Evolutionary conservation across 2,888 invertebrate species (phyloP).

Genomic region (Xanthorhoe spadicearia): DNA sequence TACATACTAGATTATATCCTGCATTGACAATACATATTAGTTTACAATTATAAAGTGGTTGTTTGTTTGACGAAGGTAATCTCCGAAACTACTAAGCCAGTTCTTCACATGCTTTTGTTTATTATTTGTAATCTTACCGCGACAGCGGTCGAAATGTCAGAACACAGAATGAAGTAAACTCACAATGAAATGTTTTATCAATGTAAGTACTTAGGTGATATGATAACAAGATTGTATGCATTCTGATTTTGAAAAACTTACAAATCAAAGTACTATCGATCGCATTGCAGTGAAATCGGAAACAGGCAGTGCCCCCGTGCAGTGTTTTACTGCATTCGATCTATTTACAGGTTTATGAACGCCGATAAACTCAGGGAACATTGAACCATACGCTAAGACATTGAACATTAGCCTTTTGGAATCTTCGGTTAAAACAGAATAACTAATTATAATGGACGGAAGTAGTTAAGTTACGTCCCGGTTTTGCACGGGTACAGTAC

Average conservation of each 20-base stretch:
- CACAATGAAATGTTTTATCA: neutral
- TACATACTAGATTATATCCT: too few relatives aligned
- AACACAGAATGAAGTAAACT: too few relatives aligned
- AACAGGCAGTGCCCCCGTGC: conserved; percentile 62
- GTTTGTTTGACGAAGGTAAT: too few relatives aligned
- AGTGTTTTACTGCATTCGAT: conserved; percentile 79
- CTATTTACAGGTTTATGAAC: conserved; percentile 80
- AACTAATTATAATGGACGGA: neutral
- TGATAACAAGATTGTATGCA: neutral
- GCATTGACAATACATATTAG: too few relatives aligned
- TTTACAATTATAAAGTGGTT: too few relatives aligned
- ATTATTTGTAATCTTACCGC: too few relatives aligned
- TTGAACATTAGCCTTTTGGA: neutral
- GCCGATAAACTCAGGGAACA: conserved; percentile 68
- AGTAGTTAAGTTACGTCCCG: too few relatives aligned
- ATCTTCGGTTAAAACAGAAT: neutral
- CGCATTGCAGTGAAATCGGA: conserved; percentile 71
- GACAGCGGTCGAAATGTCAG: too few relatives aligned
- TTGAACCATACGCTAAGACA: conserved; percentile 50
- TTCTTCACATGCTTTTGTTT: too few relatives aligned
- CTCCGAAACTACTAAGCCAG: too few relatives aligned
- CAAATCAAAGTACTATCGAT: conserved; percentile 67
- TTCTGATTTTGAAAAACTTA: conserved; percentile 28
- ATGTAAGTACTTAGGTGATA: neutral
- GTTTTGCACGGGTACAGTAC: too few relatives aligned